phyloP scores from a whole-genome alignment of 2,113 vertebrate species.

The Piaya cayana region DNA sequence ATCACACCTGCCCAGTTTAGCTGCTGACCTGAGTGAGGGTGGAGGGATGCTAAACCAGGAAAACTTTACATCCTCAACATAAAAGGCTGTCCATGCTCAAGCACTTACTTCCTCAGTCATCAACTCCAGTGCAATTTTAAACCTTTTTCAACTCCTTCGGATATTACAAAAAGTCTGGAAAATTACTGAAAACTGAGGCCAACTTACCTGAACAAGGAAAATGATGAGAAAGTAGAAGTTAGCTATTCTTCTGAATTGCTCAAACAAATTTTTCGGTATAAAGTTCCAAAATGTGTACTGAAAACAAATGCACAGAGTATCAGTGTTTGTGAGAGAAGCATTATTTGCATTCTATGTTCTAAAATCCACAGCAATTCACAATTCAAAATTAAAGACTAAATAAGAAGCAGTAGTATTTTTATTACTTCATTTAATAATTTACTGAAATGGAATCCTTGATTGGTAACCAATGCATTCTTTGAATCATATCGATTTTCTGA shows the following conservation, averaged over 20 bases:
- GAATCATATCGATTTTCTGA: background rate
- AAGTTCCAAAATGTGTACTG: conserved; percentile 99
- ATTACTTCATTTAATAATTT: background rate
- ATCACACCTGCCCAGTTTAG: too few species aligned
- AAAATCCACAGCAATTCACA: background rate
- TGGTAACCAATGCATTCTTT: background rate
- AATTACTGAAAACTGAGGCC: background rate
- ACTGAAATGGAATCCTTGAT: background rate
- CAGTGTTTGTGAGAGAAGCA: background rate
- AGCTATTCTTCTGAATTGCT: conserved; percentile 97
- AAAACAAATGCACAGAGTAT: conserved; percentile 13
- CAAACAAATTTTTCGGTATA: conserved; percentile 97
- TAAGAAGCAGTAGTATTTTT: background rate
- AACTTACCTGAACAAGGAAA: conserved; percentile 96
- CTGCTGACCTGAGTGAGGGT: too few species aligned
- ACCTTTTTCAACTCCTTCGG: background rate
- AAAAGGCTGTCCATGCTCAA: background rate
- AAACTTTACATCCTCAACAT: background rate
- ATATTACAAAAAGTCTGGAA: background rate
- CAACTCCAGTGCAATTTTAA: background rate
- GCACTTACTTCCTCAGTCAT: background rate
- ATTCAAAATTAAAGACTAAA: background rate
- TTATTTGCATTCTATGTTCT: background rate
- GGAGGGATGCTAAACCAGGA: too few species aligned
- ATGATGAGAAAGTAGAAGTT: conserved; percentile 99